These are phyloP conservation scores for Anoplophora glabripennis DNA, from an alignment of 1,140 invertebrate species.

Conservation along the genomic window DNA sequence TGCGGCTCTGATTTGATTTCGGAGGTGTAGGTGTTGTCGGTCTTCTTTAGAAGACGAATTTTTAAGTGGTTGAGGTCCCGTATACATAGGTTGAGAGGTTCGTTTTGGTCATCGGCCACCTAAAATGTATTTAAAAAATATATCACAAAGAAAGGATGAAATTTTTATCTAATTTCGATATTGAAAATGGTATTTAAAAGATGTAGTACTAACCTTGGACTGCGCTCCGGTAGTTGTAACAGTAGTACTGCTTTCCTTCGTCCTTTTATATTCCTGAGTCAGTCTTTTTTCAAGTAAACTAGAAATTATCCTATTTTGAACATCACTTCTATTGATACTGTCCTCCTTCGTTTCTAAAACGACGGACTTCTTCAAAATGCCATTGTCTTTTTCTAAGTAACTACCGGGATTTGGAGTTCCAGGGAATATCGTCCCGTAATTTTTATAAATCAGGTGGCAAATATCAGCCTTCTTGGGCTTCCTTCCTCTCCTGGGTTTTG, in stretches of 20 bases:
- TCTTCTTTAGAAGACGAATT: constrained; percentile 59
- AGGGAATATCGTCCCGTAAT: constrained; percentile 81
- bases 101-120: constrained; percentile 53
- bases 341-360: constrained; percentile 30
- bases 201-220: no score
- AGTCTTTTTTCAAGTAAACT: constrained; percentile 66
- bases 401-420: constrained; percentile 60
- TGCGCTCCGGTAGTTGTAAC: no score
- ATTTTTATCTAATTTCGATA: no score
- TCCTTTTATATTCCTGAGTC: constrained; percentile 60
- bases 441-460: constrained; percentile 87
- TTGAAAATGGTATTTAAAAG: no score
- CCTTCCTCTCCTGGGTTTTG: constrained; percentile 74
- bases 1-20: constrained; percentile 56
- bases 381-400: constrained; percentile 42
- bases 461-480: constrained; percentile 89
- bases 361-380: constrained; percentile 38
- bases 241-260: constrained; percentile 9
- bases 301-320: constrained; percentile 68
- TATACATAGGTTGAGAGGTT: constrained; percentile 81
- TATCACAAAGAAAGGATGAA: no score
- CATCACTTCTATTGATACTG: constrained; percentile 54
- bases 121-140: no score
- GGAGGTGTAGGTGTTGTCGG: constrained; percentile 58
- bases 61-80: constrained; percentile 67